Evolutionary conservation across 2,888 invertebrate genomes (phyloP), one percentile per base, ranked within the genome.

Genomic region (Meiosimyza decipiens): DNA sequence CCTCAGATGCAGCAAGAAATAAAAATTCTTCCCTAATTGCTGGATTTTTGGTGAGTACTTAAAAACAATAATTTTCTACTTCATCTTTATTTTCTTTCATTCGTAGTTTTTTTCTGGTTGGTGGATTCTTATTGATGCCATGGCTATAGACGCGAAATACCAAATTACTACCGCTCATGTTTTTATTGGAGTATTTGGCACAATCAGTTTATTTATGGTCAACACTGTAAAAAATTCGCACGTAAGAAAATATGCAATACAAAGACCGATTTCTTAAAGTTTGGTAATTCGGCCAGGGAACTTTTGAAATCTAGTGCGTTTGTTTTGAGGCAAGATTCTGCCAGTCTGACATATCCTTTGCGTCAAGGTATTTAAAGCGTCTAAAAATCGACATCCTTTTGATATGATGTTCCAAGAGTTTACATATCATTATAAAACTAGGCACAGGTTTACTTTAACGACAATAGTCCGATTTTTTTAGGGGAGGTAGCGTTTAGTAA

Each of bases 81-180:
- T 71, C 74, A 66, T 52, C 66, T 59, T 59, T 50, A 57, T 55
- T 4, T 33, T 4, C 1, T 50, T 73, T 71, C 76, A 76, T 75
- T 77, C 87, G 88, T 68, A 97, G 97, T 99, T 99, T 88, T 98
- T 97, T 82, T 88, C 92, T 80, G 99, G 98, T 66, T 99, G 99
- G 98, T 99, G 99, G 99, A 92, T 97, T 75, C 93, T 98, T 75
- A 98, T 99, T 80, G 99, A 99, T 89, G 95, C 97, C 11, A 93
- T 95, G 72, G 92, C 95, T 0, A 92, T 92, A 22, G 93, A 94
- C 82, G 91, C 92, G 0, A 73, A 76, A 13, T 88, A 89, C 51
- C 89, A 93, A 88, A 88, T 98, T 86, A 89, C 89, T 9, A 91
- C 93, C 78, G 94, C 95, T 0, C 95, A 96, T 74, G 85, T 98